Percentiles rank a stretch among this genome's conserved stretches.
phyloP scores from a whole-genome alignment of 2,797 vertebrate species.

The Pseudomugil gertrudae region DNA sequence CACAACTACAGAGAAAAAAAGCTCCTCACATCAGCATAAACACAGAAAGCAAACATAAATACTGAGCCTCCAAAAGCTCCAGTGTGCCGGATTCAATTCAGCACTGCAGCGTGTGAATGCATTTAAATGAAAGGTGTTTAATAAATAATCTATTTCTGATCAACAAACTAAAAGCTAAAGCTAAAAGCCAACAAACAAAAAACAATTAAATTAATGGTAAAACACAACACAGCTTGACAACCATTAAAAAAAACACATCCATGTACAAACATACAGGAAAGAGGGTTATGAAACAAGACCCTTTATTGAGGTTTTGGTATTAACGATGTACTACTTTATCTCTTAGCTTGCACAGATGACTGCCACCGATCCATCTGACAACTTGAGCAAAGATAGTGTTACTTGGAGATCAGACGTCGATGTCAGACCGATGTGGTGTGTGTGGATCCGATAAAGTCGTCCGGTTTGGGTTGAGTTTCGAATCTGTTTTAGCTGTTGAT shows the following conservation, averaged over 20 bases:
- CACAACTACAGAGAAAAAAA: slow-evolving; percentile 26
- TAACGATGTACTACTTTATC: slow-evolving; percentile 20
- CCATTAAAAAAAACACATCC: background rate
- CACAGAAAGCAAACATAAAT: slow-evolving; percentile 10
- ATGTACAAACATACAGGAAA: background rate
- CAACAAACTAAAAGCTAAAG: too few relatives aligned
- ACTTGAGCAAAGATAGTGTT: slow-evolving; percentile 13
- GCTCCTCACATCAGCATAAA: slow-evolving; percentile 23
- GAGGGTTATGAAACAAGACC: background rate
- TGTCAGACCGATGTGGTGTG: background rate
- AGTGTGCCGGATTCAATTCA: slow-evolving; percentile 1
- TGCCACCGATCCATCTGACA: background rate
- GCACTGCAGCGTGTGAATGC: background rate
- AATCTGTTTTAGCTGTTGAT: slow-evolving; percentile 35
- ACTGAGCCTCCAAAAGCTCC: slow-evolving; percentile 13
- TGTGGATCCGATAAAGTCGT: background rate
- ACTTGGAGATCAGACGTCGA: slow-evolving; percentile 10
- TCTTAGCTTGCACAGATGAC: background rate
- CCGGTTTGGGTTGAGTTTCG: background rate
- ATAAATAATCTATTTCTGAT: background rate
- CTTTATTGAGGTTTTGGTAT: slow-evolving; percentile 28
- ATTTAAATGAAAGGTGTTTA: background rate
- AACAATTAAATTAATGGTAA: slow-evolving; percentile 2
- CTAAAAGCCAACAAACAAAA: too few relatives aligned
- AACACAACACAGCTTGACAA: background rate